Percentiles rank a stretch among this genome's conserved stretches.
Conservation (phyloP, 2,113 vertebrate species). For the Globicephala melas region DNA sequence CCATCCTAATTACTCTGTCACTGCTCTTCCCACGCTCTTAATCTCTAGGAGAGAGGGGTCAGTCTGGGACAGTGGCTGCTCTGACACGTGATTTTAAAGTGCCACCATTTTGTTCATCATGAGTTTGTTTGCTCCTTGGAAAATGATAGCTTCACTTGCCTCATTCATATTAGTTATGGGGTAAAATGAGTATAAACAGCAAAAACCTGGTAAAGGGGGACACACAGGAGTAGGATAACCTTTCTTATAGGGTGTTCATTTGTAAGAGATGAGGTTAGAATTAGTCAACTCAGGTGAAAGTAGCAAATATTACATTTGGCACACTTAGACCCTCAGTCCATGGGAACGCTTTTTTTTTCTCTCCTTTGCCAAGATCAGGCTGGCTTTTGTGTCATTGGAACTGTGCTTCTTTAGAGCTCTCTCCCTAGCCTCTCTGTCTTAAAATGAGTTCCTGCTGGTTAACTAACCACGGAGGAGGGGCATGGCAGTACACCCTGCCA, state of each 20-base stretch:
- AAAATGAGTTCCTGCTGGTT: slow-evolving; percentile 17
- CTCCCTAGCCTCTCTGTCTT: background rate
- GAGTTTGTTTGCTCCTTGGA: background rate
- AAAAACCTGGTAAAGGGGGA: background rate
- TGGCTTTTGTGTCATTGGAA: background rate
- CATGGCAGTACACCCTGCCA: background rate
- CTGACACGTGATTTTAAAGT: background rate
- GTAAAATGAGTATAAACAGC: background rate
- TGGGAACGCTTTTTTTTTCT: background rate
- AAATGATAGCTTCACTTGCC: background rate
- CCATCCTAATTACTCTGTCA: background rate
- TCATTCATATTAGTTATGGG: background rate
- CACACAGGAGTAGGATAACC: background rate
- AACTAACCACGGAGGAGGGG: background rate
- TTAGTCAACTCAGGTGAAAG: background rate
- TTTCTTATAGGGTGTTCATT: background rate
- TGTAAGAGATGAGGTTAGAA: background rate
- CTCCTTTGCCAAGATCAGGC: background rate
- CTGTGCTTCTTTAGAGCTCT: background rate
- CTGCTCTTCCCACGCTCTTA: background rate
- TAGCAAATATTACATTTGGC: background rate
- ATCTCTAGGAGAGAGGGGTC: background rate
- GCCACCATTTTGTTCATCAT: background rate
- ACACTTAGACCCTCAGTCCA: background rate
- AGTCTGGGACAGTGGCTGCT: background rate